Evolutionary conservation across 2,797 vertebrate genomes (phyloP).

Genomic region (Trichosurus vulpecula): DNA sequence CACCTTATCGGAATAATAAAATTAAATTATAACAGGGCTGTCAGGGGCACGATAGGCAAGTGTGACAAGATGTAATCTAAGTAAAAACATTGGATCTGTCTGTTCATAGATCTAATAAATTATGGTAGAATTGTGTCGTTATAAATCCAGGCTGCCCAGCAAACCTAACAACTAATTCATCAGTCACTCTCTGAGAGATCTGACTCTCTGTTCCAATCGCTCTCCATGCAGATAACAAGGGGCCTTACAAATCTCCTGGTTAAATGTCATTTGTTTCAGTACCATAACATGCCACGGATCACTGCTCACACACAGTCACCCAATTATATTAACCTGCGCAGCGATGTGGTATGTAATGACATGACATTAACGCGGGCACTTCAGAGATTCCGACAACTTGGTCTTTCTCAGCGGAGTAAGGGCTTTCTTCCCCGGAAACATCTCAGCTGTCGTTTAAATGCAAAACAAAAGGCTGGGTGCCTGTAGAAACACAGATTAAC

Average conservation of each 20-base stretch:
- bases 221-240: slow-evolving; percentile 90
- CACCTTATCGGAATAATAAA: slow-evolving; percentile 77
- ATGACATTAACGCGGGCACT: slow-evolving; percentile 86
- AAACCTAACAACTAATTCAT: slow-evolving; percentile 90
- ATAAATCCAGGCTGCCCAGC: slow-evolving; percentile 89
- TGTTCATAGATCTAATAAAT: slow-evolving; percentile 88
- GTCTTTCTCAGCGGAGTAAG: slow-evolving; percentile 68
- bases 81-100: slow-evolving; percentile 85
- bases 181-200: slow-evolving; percentile 85
- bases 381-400: slow-evolving; percentile 80
- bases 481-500: slow-evolving; percentile 57
- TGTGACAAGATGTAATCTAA: slow-evolving; percentile 84
- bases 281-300: slow-evolving; percentile 89
- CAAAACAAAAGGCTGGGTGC: slow-evolving; percentile 70
- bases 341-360: slow-evolving; percentile 87
- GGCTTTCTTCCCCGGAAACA: slow-evolving; percentile 71
- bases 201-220: slow-evolving; percentile 85
- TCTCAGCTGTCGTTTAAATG: slow-evolving; percentile 67
- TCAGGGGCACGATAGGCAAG: slow-evolving; percentile 78
- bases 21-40: slow-evolving; percentile 73
- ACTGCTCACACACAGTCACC: slow-evolving; percentile 90
- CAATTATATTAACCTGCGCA: slow-evolving; percentile 91
- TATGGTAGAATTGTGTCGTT: slow-evolving; percentile 84
- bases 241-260: slow-evolving; percentile 88
- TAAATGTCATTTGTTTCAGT: slow-evolving; percentile 92